A percentile compares a stretch with the other conserved stretches of the same genome.
Conservation (phyloP, 2,888 invertebrate species). For the Abrostola triplasia region DNA sequence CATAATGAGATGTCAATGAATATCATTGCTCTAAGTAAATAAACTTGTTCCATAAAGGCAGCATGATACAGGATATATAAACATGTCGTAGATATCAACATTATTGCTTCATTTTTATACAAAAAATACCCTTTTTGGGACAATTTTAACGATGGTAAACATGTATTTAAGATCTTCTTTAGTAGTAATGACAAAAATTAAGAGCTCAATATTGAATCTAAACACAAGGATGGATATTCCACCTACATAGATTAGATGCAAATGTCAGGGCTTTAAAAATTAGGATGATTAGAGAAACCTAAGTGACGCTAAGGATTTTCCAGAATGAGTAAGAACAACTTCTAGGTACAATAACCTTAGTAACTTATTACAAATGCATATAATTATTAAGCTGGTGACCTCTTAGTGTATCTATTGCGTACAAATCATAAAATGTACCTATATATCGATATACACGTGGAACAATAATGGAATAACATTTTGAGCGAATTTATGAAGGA, state of each 20-base stretch:
- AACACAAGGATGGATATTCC: too few relatives aligned
- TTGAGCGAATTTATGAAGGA: too few relatives aligned
- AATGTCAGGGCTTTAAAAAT: neutral
- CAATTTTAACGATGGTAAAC: neutral
- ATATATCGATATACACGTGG: too few relatives aligned
- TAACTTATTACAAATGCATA: neutral
- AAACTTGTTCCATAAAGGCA: conserved; percentile 2
- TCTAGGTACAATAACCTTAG: neutral
- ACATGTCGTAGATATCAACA: neutral
- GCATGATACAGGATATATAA: conserved; percentile 2
- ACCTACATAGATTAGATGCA: neutral
- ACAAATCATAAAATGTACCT: neutral
- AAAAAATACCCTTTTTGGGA: neutral
- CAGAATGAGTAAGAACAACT: conserved; percentile 1
- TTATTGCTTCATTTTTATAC: neutral
- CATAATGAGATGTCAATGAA: neutral
- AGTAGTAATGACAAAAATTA: neutral
- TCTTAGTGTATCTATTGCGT: neutral
- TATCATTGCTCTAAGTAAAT: neutral
- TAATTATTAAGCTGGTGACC: neutral
- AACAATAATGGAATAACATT: too few relatives aligned
- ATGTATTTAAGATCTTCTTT: neutral
- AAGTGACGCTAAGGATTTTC: neutral
- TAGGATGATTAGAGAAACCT: neutral
- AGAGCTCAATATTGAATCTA: neutral